Conservation (phyloP, 2,113 vertebrate genomes). For the Phainopepla nitens region DNA sequence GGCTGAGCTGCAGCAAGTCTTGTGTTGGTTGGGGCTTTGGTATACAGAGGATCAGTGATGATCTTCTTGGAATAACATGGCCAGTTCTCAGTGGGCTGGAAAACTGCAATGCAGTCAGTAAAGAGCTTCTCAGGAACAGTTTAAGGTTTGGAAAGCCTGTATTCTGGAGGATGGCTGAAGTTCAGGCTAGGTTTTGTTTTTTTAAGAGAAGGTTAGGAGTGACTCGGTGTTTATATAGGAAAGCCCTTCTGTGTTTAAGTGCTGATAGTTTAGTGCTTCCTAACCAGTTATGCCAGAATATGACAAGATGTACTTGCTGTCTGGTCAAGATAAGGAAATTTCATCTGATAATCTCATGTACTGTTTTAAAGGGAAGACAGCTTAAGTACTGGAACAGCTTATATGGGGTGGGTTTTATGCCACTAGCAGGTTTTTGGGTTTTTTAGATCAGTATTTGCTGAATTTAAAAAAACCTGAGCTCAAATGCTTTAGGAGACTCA, state of each 20-base stretch:
- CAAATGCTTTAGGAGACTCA: not conserved
- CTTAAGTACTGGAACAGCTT: not conserved
- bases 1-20: not conserved
- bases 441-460: not conserved
- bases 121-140: not conserved
- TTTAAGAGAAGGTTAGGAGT: not conserved
- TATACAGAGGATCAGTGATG: not conserved
- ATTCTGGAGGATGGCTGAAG: not conserved
- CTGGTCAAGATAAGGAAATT: not conserved
- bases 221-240: not conserved
- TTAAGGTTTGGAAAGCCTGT: not conserved
- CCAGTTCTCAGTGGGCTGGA: not conserved
- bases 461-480: not conserved
- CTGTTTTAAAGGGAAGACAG: not conserved
- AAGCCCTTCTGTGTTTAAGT: not conserved
- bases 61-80: rapidly evolving
- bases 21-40: not conserved
- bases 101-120: not conserved
- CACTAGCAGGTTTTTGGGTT: not conserved
- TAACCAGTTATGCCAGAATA: not conserved
- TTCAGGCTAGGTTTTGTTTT: not conserved
- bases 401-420: not conserved
- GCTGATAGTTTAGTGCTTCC: not conserved
- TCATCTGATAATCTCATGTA: not conserved
- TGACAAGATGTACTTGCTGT: not conserved